Base-by-base conservation (phyloP, 2,888 invertebrate species). In the Xylophagus ater region DNA sequence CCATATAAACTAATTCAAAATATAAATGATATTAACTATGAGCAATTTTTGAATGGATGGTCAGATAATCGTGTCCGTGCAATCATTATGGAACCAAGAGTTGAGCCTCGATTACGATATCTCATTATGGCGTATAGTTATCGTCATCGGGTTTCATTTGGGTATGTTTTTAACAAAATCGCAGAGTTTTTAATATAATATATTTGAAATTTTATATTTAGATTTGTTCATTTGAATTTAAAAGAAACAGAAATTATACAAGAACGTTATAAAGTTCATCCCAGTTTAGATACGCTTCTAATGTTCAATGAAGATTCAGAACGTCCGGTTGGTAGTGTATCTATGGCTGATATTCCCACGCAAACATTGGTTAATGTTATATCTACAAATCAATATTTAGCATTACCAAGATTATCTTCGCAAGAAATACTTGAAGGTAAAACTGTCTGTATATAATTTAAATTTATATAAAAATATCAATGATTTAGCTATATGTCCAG, bases 41-140 rank as follows among this genome's bases (percentile, higher is more conserved):
- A 85, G 34, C 68, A 69, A 6, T 94, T 93, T 60, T 71, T 94
- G 20, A 75, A 74, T 31, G 89, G 90, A 37, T 94, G 93, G 82
- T 75, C 76, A 44, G 94, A 96, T 66, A 96, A 96, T 64, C 75
- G 81, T 60, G 88, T 94, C 28, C 74, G 93, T 47, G 90, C 86
- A 20, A 67, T 96, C 40, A 81, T 94, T 53, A 86, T 93, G 63
- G 84, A 88, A 56, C 82, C 82, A 44, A 70, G 78, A 42, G 74
- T 72, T 45, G 74, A 76, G 9, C 77, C 87, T 38, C 74, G 90
- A 36, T 71, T 94, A 39, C 69, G 94, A 47, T 96, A 93, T 67
- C 70, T 93, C 47, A 73, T 92, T 46, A 79, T 86, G 45, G 92
- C 93, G 23, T 92, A 80, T 66, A 81, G 82, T 59, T 88, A 87